phyloP scores from a whole-genome alignment of 2,113 vertebrate species.

The Tamias sibiricus region DNA sequence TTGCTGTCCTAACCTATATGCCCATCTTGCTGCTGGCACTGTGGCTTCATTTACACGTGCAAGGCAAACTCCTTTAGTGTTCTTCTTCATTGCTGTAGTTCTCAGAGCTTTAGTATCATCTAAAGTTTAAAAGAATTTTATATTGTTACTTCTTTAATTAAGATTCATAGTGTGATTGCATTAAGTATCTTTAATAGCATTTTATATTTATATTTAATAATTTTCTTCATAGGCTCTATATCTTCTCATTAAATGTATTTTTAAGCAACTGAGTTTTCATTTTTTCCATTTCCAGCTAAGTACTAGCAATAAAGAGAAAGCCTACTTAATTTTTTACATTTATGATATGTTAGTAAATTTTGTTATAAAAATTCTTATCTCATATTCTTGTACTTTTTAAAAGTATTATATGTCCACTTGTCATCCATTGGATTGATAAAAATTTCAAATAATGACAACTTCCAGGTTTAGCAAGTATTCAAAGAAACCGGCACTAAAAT shows the following conservation, averaged over 20 bases:
- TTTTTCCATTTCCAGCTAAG: background rate
- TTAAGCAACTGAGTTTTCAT: background rate
- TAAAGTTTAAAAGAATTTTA: constrained; percentile 21
- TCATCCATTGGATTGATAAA: background rate
- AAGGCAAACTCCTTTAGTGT: background rate
- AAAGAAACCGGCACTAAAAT: background rate
- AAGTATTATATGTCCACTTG: background rate
- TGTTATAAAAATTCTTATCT: background rate
- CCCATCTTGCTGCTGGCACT: background rate
- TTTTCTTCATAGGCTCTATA: background rate
- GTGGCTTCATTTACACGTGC: background rate
- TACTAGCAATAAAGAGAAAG: constrained; percentile 6
- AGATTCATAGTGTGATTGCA: background rate
- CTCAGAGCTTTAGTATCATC: background rate
- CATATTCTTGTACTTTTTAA: background rate
- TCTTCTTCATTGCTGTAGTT: background rate
- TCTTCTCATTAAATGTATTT: background rate
- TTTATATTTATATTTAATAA: constrained; percentile 31
- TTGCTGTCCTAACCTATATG: background rate
- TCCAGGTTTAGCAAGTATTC: background rate
- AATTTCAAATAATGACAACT: constrained; percentile 6
- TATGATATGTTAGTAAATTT: background rate
- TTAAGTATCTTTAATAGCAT: background rate
- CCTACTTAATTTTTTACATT: background rate
- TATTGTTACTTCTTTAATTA: background rate